Base-by-base conservation (phyloP, 2,113 vertebrate species). In the Vanacampus margaritifer region DNA sequence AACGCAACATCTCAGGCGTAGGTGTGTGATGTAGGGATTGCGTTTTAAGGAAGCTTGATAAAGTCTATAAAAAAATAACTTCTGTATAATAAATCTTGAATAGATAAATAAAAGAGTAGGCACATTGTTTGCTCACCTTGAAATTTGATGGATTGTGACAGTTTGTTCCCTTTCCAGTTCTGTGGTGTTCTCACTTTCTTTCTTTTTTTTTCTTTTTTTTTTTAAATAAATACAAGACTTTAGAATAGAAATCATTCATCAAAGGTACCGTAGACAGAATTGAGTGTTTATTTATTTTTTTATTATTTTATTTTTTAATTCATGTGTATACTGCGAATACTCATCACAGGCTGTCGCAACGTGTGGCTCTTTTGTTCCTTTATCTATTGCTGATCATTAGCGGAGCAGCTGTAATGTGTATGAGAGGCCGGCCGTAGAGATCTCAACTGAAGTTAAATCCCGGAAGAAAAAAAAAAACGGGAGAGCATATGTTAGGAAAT, bases 401-500 rank as follows among this genome's bases (percentile, higher is more conserved):
- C 65, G 69, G 50, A 58, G 51, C 59, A 46, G 60, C 48, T 53
- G 45, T 71, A 62, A 67, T 56, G 70, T 39, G 63, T 56, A 1
- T 71, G 69, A 79, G 60, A n/a, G 53, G 37, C 32, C 39, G 13
- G 63, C 46, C 53, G 23, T 5, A 23, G 32, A 26, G 68, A 78
- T 50, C 70, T 72, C 60, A 72, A 46, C 63, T 36, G 24, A 57
- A 72, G 72, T 46, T 62, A 17, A 68, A 77, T 66, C 21, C 10
- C 23, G 32, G 10, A 1, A 41, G 11, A 13, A 41, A 41, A 41
- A 41, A 41, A 19, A 39, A 62, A 43, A 21, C 39, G 17, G 59
- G 69, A 76, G 73, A 63, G 72, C 69, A 23, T 51, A 78, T 80
- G 85, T 75, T 74, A 73, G 82, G 77, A 88, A n/a, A 85, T 90